Evolutionary conservation across 2,113 vertebrate genomes (phyloP), one percentile per base, ranked within the genome.

Genomic region (Hippopotamus amphibius): DNA sequence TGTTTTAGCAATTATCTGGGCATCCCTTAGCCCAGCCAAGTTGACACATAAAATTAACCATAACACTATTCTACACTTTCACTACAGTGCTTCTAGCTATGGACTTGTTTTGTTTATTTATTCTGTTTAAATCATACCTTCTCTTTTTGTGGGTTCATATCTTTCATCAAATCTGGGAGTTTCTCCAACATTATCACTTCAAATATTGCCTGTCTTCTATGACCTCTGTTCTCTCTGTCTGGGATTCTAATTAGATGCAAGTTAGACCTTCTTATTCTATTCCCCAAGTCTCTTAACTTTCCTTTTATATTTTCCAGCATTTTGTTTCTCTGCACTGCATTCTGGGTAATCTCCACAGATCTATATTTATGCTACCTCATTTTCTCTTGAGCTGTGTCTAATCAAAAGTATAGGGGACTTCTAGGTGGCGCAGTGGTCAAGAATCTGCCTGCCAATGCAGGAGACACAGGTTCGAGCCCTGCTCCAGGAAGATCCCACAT

Each of bases 1-100:
- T 41, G 22, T 50, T 88, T 69, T 50, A 61, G 33, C 17, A 48
- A 7, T 41, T 88, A 71, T 63, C 41, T 50, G 84, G 84, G 43
- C 43, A 61, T 87, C 13, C 13, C 19, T 48, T 79, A 22, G 14
- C 41, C 63, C 16, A 84, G 24, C 30, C 53, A 94, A 81, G 13
- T 61, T 94, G 65, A 94, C 43, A 71, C 17, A 71, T 61, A 71
- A 88, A 61, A 81, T 63, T 88, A 88, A 81, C 19, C 76, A 88
- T 71, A 26, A 88, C 65, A 50, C 30, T 86, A 53, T 53, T 65
- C 48, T 84, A 76, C 6, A 76, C 16, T 71, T 92, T 71, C 21
- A 41, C 43, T 86, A 61, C 26, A n/a, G 3, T 80, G 26, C 43
- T 85, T 92, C 63, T 55, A 71, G 7, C 21, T 71, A 53, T 86